Evolutionary conservation across 2,113 vertebrate genomes (phyloP).

Genomic region (Lampris megalopsis): DNA sequence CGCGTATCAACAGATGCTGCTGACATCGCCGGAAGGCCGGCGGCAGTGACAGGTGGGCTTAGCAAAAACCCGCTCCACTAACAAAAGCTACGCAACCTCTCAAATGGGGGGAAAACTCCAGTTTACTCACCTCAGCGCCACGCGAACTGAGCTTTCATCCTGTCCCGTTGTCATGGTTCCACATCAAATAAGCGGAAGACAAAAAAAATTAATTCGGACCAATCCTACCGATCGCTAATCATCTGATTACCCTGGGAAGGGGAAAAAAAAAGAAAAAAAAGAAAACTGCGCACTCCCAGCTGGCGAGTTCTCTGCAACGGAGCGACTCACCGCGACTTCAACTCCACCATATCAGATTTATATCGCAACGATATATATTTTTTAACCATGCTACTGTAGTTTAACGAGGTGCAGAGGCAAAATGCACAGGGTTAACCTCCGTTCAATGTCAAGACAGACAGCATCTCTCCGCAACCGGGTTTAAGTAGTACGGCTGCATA

Average conservation of each 20-base stretch:
- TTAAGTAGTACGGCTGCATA: too few species aligned
- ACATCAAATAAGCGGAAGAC: not conserved
- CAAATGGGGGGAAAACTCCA: not conserved
- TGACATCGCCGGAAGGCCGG: constrained; percentile 28
- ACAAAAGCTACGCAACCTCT: not conserved
- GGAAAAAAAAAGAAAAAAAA: constrained; percentile 11
- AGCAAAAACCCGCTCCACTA: not conserved
- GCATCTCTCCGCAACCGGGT: too few species aligned
- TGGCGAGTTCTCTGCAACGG: constrained; percentile 19
- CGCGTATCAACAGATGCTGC: constrained; percentile 23
- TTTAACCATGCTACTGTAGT: not conserved
- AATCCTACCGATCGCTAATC: constrained; percentile 5
- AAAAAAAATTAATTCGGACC: not conserved
- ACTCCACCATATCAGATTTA: constrained; percentile 51
- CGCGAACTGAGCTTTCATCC: constrained; percentile 94
- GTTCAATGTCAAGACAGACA: too few species aligned
- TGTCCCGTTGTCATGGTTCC: constrained; percentile 85
- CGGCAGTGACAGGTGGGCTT: constrained; percentile 64
- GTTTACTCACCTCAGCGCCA: constrained; percentile 89
- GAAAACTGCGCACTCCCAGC: constrained; percentile 46
- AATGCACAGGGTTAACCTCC: not conserved
- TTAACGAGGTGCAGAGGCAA: not conserved
- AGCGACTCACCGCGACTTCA: constrained; percentile 52
- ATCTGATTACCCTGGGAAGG: not conserved
- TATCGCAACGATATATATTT: not conserved